A percentile compares a stretch with the other conserved stretches of the same genome.
Conservation (phyloP, 1,140 invertebrate species). For the Pogonomyrmex barbatus region DNA sequence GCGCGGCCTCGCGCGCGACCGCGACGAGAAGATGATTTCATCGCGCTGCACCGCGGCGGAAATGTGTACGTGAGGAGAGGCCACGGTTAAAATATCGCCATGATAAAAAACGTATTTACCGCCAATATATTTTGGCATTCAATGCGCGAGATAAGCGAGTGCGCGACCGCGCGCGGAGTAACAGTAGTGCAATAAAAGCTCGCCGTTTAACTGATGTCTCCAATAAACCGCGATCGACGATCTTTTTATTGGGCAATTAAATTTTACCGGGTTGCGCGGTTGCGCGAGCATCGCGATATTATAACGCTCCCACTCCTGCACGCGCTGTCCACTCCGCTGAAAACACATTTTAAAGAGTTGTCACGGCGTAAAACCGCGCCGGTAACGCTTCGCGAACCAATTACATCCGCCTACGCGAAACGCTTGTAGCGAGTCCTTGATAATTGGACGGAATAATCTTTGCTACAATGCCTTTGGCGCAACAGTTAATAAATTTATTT, state of each 20-base stretch:
- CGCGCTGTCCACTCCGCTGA: constrained; percentile 30
- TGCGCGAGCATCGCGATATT: constrained; percentile 57
- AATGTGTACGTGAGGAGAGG: constrained; percentile 21
- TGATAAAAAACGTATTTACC: constrained; percentile 75
- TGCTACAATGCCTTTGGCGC: constrained; percentile 43
- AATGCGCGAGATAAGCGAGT: constrained; percentile 42
- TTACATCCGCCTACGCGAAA: constrained; percentile 60
- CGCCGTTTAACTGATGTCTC: constrained; percentile 53
- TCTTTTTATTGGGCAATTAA: constrained; percentile 74
- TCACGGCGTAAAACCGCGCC: constrained; percentile 66
- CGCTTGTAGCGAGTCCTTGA: constrained; percentile 68
- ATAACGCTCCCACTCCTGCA: constrained; percentile 43
- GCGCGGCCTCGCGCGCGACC: neutral
- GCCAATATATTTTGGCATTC: constrained; percentile 71
- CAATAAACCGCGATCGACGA: constrained; percentile 65
- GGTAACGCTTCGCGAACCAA: constrained; percentile 64
- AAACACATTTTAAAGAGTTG: constrained; percentile 56
- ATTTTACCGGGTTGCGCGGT: constrained; percentile 45
- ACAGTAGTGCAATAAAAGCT: constrained; percentile 70
- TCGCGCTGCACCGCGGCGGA: constrained; percentile 26
- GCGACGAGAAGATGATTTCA: constrained; percentile 49
- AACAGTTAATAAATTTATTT: constrained; percentile 65
- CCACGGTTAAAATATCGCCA: constrained; percentile 69
- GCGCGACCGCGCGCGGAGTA: constrained; percentile 6
- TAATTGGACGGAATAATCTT: constrained; percentile 65